Percentiles rank a stretch among this genome's conserved stretches.
These are phyloP conservation scores for Ernsta delagoae DNA, from an alignment of 2,888 invertebrate genomes.

Conservation along the genomic window DNA sequence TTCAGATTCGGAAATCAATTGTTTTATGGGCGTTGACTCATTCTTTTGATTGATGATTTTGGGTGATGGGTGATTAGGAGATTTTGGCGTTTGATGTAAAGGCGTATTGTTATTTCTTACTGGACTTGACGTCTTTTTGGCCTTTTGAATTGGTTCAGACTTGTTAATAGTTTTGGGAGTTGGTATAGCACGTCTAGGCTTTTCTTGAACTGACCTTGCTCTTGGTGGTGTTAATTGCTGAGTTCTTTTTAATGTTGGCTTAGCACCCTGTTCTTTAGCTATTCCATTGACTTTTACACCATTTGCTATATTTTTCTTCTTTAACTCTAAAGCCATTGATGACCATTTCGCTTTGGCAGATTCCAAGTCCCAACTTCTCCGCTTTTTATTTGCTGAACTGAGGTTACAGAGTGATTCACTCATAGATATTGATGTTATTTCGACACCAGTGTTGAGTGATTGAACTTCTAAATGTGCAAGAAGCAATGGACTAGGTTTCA, in stretches of 20 bases:
- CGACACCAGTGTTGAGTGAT: conserved; percentile 73
- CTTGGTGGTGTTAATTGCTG: conserved; percentile 46
- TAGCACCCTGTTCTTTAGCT: conserved; percentile 34
- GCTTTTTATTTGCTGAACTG: conserved; percentile 61
- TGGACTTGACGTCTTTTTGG: conserved; percentile 53
- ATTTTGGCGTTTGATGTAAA: conserved; percentile 50
- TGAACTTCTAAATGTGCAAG: conserved; percentile 86
- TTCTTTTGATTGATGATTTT: conserved; percentile 28
- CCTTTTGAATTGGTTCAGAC: conserved; percentile 56
- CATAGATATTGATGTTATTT: conserved; percentile 79
- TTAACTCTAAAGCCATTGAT: conserved; percentile 75
- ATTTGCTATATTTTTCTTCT: conserved; percentile 48
- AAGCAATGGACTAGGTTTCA: conserved; percentile 90
- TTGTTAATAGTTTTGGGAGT: conserved; percentile 51
- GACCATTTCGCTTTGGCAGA: conserved; percentile 81
- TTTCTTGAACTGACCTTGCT: conserved; percentile 52
- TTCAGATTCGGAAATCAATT: conserved; percentile 55
- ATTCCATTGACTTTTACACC: conserved; percentile 33
- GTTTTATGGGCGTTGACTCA: conserved; percentile 32
- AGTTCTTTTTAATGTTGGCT: conserved; percentile 46
- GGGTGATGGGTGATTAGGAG: conserved; percentile 26
- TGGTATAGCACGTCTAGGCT: conserved; percentile 47
- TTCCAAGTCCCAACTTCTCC: conserved; percentile 78
- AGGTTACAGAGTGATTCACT: conserved; percentile 75
- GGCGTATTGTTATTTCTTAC: conserved; percentile 44